phyloP scores from a whole-genome alignment of 53 echinoderm and acorn worm species.

The Arbacia lixula region DNA sequence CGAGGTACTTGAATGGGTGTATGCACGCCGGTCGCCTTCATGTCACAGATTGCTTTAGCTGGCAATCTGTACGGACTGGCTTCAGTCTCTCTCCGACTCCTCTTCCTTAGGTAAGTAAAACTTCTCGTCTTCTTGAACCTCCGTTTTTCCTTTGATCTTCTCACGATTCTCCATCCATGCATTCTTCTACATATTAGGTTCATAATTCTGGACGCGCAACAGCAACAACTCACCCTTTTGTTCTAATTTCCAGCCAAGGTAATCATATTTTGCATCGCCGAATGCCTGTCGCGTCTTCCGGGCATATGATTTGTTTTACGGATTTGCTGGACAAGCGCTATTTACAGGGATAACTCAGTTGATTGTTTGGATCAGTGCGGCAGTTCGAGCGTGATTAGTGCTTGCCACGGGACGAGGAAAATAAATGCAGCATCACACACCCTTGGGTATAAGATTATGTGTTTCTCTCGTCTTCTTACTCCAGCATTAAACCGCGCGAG shows the following conservation, averaged over 20 bases:
- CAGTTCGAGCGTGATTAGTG: constrained; percentile 25
- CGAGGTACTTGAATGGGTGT: constrained; percentile 57
- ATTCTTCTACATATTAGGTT: constrained; percentile 20
- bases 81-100: constrained; percentile 38
- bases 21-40: background rate
- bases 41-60: constrained; percentile 56
- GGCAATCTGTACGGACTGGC: constrained; percentile 41
- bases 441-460: no score
- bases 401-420: background rate
- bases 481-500: background rate
- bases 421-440: background rate
- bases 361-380: constrained; percentile 27
- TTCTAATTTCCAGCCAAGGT: constrained; percentile 16
- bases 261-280: background rate
- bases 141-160: constrained; percentile 1
- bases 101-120: constrained; percentile 38
- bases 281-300: constrained; percentile 32
- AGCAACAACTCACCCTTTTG: constrained; percentile 35
- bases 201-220: constrained; percentile 2
- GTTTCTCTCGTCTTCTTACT: constrained; percentile 26
- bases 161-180: background rate
- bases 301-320: constrained; percentile 36
- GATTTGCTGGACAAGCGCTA: constrained; percentile 41
- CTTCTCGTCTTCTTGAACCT: background rate
- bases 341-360: constrained; percentile 48